Percentiles rank a stretch among this genome's conserved stretches.
These are phyloP conservation scores for Glyptemys insculpta DNA, from an alignment of 2,797 vertebrate genomes.

Conservation along the genomic window DNA sequence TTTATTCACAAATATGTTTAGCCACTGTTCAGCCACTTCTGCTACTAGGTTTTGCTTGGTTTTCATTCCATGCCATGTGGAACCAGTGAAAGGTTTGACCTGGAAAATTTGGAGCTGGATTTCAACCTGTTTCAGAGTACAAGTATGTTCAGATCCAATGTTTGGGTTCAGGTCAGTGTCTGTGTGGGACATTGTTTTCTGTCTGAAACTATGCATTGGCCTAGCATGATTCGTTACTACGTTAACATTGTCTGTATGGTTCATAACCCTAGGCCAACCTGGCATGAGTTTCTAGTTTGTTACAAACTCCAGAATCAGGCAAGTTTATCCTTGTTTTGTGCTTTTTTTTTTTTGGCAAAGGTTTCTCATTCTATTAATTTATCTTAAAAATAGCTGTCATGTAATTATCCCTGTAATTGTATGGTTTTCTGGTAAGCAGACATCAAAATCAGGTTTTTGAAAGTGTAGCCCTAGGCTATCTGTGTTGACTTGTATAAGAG, in stretches of 20 bases:
- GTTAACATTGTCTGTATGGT: neutral
- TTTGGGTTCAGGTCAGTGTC: neutral
- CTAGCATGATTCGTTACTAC: neutral
- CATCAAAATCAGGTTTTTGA: neutral
- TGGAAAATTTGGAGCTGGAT: neutral
- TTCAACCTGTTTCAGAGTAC: neutral
- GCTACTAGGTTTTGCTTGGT: neutral
- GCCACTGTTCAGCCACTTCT: neutral
- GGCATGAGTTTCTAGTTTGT: neutral
- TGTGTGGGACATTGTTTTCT: neutral
- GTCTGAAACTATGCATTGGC: neutral
- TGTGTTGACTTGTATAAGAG: neutral
- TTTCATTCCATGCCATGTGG: neutral
- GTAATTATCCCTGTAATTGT: neutral
- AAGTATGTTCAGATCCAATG: neutral
- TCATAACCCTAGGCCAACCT: neutral
- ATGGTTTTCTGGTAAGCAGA: neutral
- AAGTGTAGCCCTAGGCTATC: neutral
- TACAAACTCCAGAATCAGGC: neutral
- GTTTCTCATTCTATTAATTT: neutral
- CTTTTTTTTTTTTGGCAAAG: neutral
- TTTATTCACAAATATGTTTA: neutral
- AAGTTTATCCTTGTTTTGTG: neutral
- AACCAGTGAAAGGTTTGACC: neutral
- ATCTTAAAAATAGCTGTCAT: neutral